Conservation (phyloP, 2,113 vertebrate species). For the Sceloporus tristichus region DNA sequence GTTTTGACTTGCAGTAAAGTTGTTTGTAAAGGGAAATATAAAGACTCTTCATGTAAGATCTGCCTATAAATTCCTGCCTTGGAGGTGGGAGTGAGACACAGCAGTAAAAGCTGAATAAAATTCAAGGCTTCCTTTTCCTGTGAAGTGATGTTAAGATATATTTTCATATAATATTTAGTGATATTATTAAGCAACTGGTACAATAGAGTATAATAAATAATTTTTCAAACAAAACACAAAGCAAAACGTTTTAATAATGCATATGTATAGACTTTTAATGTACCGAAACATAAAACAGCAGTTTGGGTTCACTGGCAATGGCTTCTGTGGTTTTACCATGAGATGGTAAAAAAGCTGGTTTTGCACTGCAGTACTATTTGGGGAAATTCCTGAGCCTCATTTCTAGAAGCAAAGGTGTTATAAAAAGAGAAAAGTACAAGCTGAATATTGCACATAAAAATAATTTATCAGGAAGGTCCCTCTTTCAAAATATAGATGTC, state of each 20-base stretch:
- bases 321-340: constrained; percentile 76
- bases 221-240: not conserved
- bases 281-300: constrained; percentile 54
- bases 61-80: not conserved
- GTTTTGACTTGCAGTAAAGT: not conserved
- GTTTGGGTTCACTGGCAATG: constrained; percentile 68
- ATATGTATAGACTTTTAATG: constrained; percentile 58
- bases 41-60: not conserved
- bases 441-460: constrained; percentile 70
- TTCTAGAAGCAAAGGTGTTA: constrained; percentile 65
- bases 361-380: constrained; percentile 52
- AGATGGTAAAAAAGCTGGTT: constrained; percentile 73
- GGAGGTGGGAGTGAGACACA: not conserved
- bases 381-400: constrained; percentile 71
- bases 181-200: constrained; percentile 8
- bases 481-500: constrained; percentile 64
- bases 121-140: not conserved
- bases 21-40: not conserved
- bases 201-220: not conserved
- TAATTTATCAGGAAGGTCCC: constrained; percentile 76
- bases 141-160: not conserved
- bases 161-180: not conserved
- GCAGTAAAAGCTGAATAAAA: not conserved
- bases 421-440: constrained; percentile 69
- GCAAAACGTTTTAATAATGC: constrained; percentile 44